Evolutionary conservation across 2,113 vertebrate species (phyloP), one percentile per base, ranked within the genome.

Genomic region (Anhinga rufa): DNA sequence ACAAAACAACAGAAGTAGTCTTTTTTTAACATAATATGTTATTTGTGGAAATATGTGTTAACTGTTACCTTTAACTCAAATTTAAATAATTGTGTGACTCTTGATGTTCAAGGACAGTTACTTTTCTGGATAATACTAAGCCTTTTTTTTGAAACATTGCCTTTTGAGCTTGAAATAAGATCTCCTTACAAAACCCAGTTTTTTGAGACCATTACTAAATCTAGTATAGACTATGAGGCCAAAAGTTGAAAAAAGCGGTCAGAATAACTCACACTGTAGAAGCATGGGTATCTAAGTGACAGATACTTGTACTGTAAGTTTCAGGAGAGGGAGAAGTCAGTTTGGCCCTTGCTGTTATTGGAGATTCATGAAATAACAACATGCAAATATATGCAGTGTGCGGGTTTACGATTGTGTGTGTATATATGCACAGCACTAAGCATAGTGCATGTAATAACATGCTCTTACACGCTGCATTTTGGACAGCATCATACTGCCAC

Each of bases 391-490:
- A 22, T 10, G 14, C 28, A 20, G 7, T 19, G 5, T 36, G 34
- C 21, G 31, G 14, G 17, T 40, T 51, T n/a, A 9, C 0, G 0
- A n/a, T n/a, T 48, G 6, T 64, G 7, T 36, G 1, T 32, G 6
- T 51, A 5, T 6, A 11, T 44, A 18, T 25, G 26, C 40, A 36
- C 38, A 51, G 52, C 19, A 46, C 16, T 40, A 36, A 68, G 22
- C 1, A 1, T 18, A 11, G 31, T 14, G 21, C 60, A n/a, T 57
- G 38, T 60, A 24, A 12, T 40, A 20, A 29, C 10, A 12, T 60
- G 40, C 20, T 48, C 49, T 70, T 34, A 19, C 19, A 38, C 19
- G 10, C 48, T 44, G 16, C 17, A 2, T 80, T 70, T 60, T 36
- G 42, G 69, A 48, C 66, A 58, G 66, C n/a, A 44, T 44, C 44